These are phyloP conservation scores for Philereme transversata DNA, from an alignment of 2,888 invertebrate species.

Conservation along the genomic window DNA sequence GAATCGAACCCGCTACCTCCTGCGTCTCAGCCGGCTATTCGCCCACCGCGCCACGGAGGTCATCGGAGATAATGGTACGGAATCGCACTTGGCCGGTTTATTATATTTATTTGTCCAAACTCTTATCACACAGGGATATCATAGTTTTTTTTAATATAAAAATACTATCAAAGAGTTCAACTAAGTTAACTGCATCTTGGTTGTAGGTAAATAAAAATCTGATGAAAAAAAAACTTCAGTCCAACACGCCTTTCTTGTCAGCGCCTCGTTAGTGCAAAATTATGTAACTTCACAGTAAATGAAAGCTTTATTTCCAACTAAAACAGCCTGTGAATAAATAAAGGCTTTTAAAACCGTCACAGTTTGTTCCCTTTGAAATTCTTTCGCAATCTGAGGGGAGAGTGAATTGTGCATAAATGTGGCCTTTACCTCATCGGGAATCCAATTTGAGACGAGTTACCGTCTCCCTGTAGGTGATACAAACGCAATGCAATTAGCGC, in stretches of 20 bases:
- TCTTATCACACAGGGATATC: too few relatives aligned
- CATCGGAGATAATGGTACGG: too few relatives aligned
- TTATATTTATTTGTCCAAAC: too few relatives aligned
- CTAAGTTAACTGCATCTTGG: constrained; percentile 4
- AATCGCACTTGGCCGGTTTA: too few relatives aligned
- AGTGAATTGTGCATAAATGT: constrained; percentile 67
- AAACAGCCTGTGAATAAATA: constrained; percentile 35
- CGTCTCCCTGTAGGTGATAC: constrained; percentile 74
- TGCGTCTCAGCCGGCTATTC: too few relatives aligned
- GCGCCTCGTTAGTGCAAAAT: constrained; percentile 30
- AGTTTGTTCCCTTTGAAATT: constrained; percentile 38
- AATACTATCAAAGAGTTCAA: not conserved
- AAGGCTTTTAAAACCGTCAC: constrained; percentile 34
- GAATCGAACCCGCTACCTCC: too few relatives aligned
- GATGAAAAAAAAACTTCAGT: constrained; percentile 17
- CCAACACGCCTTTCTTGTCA: constrained; percentile 19
- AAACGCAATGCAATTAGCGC: constrained; percentile 76
- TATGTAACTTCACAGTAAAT: constrained; percentile 30
- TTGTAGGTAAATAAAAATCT: constrained; percentile 15
- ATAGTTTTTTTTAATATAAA: too few relatives aligned
- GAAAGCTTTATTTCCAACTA: constrained; percentile 26
- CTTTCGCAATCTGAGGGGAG: constrained; percentile 48
- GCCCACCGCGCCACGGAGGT: too few relatives aligned
- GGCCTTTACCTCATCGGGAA: constrained; percentile 75
- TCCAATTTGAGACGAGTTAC: constrained; percentile 73